These are phyloP conservation scores for Pomacea canaliculata DNA, from an alignment of 2,888 invertebrate species.

Conservation along the genomic window DNA sequence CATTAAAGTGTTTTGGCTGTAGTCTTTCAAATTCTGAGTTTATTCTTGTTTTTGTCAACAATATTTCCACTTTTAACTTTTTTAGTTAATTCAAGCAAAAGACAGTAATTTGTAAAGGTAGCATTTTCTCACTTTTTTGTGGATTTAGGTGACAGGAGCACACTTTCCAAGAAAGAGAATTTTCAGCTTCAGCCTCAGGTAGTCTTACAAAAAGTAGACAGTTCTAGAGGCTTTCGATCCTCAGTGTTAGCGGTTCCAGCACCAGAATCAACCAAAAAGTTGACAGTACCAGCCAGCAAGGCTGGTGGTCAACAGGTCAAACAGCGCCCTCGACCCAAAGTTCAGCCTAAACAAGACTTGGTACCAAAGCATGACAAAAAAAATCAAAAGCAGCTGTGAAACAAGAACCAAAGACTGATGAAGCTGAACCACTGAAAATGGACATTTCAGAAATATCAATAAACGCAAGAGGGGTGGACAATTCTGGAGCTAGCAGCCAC, in stretches of 20 bases:
- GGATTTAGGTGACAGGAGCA: neutral
- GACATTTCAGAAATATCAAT: slow-evolving; percentile 15
- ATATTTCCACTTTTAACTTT: no score
- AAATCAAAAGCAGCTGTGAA: slow-evolving; percentile 22
- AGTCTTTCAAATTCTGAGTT: no score
- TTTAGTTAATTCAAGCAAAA: no score
- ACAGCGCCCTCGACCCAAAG: neutral
- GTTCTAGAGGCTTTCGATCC: slow-evolving; percentile 5
- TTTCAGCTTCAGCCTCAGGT: slow-evolving; percentile 4
- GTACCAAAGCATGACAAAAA: neutral
- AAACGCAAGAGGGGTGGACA: neutral
- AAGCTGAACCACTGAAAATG: neutral
- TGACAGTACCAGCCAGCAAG: neutral
- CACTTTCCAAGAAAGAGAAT: slow-evolving; percentile 5
- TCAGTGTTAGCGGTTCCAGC: neutral
- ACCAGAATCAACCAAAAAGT: neutral
- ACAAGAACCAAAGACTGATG: slow-evolving; percentile 30
- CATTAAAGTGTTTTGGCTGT: no score
- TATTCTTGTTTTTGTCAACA: no score
- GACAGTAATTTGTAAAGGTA: no score
- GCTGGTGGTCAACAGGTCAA: neutral
- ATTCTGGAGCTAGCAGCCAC: slow-evolving; percentile 12
- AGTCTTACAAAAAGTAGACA: slow-evolving; percentile 8
- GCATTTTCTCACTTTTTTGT: no score
- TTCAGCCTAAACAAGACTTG: neutral